Evolutionary conservation across 2,797 vertebrate genomes (phyloP), one percentile per base, ranked within the genome.

Genomic region (Alcedo quadribrachys): DNA sequence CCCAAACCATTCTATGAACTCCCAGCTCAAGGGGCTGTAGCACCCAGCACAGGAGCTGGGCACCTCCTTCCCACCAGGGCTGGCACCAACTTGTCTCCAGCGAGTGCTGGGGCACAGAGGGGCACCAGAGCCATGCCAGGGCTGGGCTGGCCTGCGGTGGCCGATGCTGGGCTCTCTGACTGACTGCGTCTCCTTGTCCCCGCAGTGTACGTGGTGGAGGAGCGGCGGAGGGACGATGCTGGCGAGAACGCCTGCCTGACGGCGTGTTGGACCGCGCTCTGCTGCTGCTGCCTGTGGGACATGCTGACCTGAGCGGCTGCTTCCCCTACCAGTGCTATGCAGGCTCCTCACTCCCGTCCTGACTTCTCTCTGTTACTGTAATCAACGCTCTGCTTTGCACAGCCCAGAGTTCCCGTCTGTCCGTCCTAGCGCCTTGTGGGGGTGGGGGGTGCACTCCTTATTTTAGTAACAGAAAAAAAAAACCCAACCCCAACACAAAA

Each of bases 261-360:
- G 0, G 98, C 98, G 2, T 99, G 99, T 83, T 98, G 98, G 93
- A 98, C 98, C 2, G 98, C 98, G 5, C 97, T 99, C 78, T 99
- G 99, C 96, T 99, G 99, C 97, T 99, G 99, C 97, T 99, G 98
- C 96, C 98, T 99, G 79, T 98, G 98, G 98, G 98, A 99, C 96
- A 98, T 99, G 98, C 96, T 99, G 95, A 98, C 98, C 97, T 99
- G 98, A 98, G 67, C 77, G 16, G 88, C 86, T 8, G 6, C 13
- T 71, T 68, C 70, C 57, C 28, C 6, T 32, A 67, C 87, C 75
- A 96, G 88, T 24, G 91, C 95, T 92, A 35, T 76, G 96, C 94
- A 51, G 63, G 79, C 96, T 94, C 93, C 87, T 61, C 53, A 65
- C 75, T 81, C 82, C 93, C 65, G 71, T 70, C 82, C 93, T 51